These are phyloP conservation scores for Biston stratarius DNA, from an alignment of 2,888 invertebrate species.

Conservation along the genomic window DNA sequence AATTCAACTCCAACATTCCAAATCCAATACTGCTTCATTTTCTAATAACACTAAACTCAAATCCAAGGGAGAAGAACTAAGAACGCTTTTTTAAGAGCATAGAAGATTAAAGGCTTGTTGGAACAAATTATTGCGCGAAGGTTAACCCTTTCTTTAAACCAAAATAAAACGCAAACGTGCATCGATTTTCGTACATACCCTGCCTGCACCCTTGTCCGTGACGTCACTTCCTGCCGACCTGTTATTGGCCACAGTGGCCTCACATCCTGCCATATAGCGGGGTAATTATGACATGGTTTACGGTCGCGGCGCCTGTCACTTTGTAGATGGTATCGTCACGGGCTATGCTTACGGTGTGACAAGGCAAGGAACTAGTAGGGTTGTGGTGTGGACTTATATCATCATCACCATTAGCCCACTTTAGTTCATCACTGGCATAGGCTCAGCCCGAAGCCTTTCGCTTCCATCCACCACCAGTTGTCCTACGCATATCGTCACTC, in stretches of 20 bases:
- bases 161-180: slow-evolving; percentile 9
- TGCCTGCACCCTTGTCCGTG: slow-evolving; percentile 32
- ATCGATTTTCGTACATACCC: slow-evolving; percentile 16
- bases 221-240: slow-evolving; percentile 33
- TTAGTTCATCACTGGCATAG: background rate
- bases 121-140: too few species aligned
- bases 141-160: too few species aligned
- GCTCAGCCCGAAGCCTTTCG: too few species aligned
- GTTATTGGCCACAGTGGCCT: slow-evolving; percentile 32
- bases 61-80: too few species aligned
- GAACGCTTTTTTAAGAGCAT: too few species aligned
- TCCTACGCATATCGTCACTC: too few species aligned
- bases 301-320: slow-evolving; percentile 8
- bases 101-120: too few species aligned
- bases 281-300: slow-evolving; percentile 34
- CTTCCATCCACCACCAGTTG: too few species aligned
- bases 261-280: slow-evolving; percentile 33
- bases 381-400: background rate
- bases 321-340: slow-evolving; percentile 33
- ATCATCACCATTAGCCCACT: too few species aligned
- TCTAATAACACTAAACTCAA: too few species aligned
- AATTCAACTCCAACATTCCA: too few species aligned
- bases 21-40: too few species aligned
- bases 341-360: background rate
- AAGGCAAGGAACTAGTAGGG: background rate